phyloP scores from a whole-genome alignment of 2,888 invertebrate genomes.

The Callyntrura sp. region DNA sequence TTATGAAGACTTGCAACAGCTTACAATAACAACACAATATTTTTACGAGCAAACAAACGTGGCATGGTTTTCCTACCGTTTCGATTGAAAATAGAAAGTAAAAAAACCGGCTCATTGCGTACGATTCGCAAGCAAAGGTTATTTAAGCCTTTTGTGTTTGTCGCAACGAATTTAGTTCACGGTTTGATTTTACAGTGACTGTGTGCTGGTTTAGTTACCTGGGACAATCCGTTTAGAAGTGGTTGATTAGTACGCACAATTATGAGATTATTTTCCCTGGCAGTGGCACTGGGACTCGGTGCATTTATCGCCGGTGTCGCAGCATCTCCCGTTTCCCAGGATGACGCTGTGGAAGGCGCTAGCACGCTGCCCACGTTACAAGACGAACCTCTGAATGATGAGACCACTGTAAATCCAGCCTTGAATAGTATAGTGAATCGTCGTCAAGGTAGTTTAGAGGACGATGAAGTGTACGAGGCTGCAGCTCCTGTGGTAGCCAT shows the following conservation, averaged over 20 bases:
- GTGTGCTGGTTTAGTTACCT: not conserved
- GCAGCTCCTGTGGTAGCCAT: not conserved
- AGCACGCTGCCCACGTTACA: conserved; percentile 36
- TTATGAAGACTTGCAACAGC: not conserved
- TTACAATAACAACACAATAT: no score
- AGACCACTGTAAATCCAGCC: conserved; percentile 4
- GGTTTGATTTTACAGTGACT: conserved; percentile 59
- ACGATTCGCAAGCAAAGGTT: conserved; percentile 39
- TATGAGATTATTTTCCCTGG: conserved; percentile 48
- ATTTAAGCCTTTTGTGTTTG: conserved; percentile 56
- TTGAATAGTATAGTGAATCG: not conserved
- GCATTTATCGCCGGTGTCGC: not conserved
- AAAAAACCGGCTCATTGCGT: conserved; percentile 39
- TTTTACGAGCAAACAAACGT: not conserved
- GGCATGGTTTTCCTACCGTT: conserved; percentile 2
- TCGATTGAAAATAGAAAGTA: conserved; percentile 69
- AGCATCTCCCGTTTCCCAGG: conserved; percentile 57
- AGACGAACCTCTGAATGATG: conserved; percentile 24
- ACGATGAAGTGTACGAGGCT: conserved; percentile 20
- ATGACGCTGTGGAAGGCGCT: conserved; percentile 17
- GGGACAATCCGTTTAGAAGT: not conserved
- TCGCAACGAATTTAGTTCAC: conserved; percentile 52
- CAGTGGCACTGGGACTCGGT: not conserved
- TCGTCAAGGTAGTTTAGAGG: conserved; percentile 38
- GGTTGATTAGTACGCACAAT: not conserved